A percentile compares a stretch with the other conserved stretches of the same genome.
Evolutionary conservation across 2,113 vertebrate genomes (phyloP).

Genomic region (Candoia aspera): DNA sequence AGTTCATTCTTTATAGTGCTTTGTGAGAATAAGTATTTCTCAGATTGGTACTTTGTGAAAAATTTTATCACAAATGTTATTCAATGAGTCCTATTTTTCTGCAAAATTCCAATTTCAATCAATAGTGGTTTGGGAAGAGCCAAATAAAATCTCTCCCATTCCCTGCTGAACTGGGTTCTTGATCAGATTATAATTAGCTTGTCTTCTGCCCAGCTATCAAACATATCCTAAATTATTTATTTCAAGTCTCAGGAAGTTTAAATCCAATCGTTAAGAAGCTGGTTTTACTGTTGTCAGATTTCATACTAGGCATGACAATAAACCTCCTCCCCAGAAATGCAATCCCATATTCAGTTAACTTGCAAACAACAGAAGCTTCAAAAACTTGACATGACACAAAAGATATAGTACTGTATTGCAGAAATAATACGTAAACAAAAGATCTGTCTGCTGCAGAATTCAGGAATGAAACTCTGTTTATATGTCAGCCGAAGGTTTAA

Average conservation of each 20-base stretch:
- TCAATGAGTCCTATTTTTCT: neutral
- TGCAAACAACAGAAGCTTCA: neutral
- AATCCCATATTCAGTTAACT: neutral
- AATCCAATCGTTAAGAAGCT: neutral
- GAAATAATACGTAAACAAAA: neutral
- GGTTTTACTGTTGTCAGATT: neutral
- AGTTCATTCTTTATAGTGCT: neutral
- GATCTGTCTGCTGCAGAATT: neutral
- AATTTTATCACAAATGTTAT: neutral
- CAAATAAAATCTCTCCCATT: neutral
- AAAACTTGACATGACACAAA: neutral
- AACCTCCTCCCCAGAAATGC: neutral
- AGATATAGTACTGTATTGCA: neutral
- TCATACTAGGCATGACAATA: neutral
- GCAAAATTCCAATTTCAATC: neutral
- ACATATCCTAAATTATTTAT: neutral
- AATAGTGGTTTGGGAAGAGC: neutral
- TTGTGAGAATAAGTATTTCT: neutral
- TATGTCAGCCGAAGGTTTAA: neutral
- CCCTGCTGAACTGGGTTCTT: neutral
- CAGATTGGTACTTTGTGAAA: neutral
- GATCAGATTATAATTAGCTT: slow-evolving; percentile 6
- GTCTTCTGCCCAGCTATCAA: neutral
- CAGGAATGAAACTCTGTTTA: neutral
- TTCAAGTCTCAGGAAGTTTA: neutral